Base-by-base conservation (phyloP, 2,113 vertebrate genomes). In the Microcebus murinus region DNA sequence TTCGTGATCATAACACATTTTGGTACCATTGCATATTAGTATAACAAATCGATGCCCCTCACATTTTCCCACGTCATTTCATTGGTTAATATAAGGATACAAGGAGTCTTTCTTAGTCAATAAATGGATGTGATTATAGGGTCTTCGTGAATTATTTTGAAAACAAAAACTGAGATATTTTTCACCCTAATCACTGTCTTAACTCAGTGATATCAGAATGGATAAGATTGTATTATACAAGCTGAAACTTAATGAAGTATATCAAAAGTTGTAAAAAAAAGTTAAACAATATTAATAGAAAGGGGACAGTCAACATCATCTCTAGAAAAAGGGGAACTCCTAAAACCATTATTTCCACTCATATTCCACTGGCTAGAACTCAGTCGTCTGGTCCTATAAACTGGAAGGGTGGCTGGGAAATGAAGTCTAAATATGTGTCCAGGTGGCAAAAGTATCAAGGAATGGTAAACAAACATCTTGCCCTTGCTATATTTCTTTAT, bases 1-100 rank as follows among this genome's bases (percentile, higher is more conserved):
- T 98, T 97, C 97, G 3, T 96, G 94, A 97, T 96, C 93, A 87
- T 91, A 90, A 96, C 91, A 96, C 91, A 96, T 97, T 96, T 90
- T 92, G 34, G 67, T 95, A 97, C 70, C 80, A 87, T 70, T 77
- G 83, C 36, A 23, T 67, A 93, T 80, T 34, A 71, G 39, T 61
- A 52, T 70, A 70, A 90, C 92, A 95, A 95, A 96, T 67, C 10
- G 14, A 13, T 83, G 96, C 63, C 27, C 21, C 74, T 83, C 29
- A 45, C 74, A 74, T 86, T 94, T 94, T 93, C 82, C 68, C 52
- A 81, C 45, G 71, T 83, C 13, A 76, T 87, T 82, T 93, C 36
- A 45, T 45, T 57, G 18, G 45, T 76, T 92, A 87, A 50, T 92
- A 85, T 86, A 85, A 55, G 52, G 52, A 55, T 18, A 79, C 17